Evolutionary conservation across 2,888 invertebrate species (phyloP).

Genomic region (Dolomedes plantarius): DNA sequence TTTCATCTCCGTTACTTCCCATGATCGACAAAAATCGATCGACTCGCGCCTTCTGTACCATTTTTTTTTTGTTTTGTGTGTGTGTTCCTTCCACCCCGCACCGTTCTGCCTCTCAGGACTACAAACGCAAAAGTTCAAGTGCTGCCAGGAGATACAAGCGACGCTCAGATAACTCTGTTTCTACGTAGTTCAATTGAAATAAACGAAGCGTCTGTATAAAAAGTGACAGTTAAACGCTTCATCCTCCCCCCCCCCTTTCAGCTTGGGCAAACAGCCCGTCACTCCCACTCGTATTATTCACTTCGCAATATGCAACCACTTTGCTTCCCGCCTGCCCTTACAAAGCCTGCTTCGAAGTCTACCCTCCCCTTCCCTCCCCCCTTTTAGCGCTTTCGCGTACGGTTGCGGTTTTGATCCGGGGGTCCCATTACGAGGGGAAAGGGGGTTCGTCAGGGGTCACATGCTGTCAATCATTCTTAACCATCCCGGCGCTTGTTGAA

Average conservation of each 20-base stretch:
- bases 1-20: no score
- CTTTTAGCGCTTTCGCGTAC: constrained; percentile 36
- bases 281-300: constrained; percentile 8
- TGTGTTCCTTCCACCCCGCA: no score
- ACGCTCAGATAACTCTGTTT: not conserved
- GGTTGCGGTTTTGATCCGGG: constrained; percentile 50
- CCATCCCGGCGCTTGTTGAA: constrained; percentile 42
- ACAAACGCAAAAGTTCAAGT: not conserved
- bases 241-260: constrained; percentile 17
- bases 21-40: no score
- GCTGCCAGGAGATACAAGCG: not conserved
- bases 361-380: not conserved
- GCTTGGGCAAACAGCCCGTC: constrained; percentile 52
- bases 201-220: constrained; percentile 45
- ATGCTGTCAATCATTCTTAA: constrained; percentile 55
- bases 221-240: constrained; percentile 60
- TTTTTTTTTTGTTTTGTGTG: no score
- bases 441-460: constrained; percentile 49
- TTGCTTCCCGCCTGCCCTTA: constrained; percentile 23
- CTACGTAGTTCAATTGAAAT: constrained; percentile 51
- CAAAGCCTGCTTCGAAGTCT: not conserved
- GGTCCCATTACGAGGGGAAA: constrained; percentile 24
- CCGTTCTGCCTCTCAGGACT: no score
- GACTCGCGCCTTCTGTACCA: no score
- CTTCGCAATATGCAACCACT: constrained; percentile 65